Percentiles rank a stretch among this genome's conserved stretches.
These are phyloP conservation scores for Nycticebus coucang DNA, from an alignment of 2,113 vertebrate genomes.

Conservation along the genomic window DNA sequence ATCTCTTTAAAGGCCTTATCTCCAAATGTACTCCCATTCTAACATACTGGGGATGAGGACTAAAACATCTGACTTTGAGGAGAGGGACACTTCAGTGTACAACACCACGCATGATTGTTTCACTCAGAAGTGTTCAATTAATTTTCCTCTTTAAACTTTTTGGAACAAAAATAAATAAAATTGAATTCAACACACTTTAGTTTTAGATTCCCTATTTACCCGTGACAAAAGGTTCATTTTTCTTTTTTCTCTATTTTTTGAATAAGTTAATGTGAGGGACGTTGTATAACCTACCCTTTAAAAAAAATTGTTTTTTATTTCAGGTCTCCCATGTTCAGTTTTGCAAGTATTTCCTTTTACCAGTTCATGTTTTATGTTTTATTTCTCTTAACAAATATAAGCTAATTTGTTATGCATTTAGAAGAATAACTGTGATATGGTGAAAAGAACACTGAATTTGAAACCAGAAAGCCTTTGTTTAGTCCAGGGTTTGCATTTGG, in stretches of 20 bases:
- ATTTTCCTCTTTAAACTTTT: slow-evolving; percentile 50
- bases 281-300: not conserved
- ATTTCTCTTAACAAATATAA: slow-evolving; percentile 15
- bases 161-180: slow-evolving; percentile 27
- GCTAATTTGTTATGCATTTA: slow-evolving; percentile 3
- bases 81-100: not conserved
- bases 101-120: not conserved
- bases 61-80: not conserved
- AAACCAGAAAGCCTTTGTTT: not conserved
- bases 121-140: not conserved
- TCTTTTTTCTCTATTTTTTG: not conserved
- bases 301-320: not conserved
- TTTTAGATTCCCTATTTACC: slow-evolving; percentile 32
- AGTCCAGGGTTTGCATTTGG: not conserved
- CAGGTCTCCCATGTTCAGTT: not conserved
- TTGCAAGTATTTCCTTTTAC: slow-evolving; percentile 27
- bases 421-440: not conserved
- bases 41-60: not conserved
- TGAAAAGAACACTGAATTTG: not conserved
- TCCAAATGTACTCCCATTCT: not conserved
- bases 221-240: not conserved
- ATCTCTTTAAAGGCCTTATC: not conserved
- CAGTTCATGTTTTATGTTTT: slow-evolving; percentile 2
- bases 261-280: not conserved
- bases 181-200: not conserved